phyloP scores from a whole-genome alignment of 2,113 vertebrate species.

The Solea senegalensis region DNA sequence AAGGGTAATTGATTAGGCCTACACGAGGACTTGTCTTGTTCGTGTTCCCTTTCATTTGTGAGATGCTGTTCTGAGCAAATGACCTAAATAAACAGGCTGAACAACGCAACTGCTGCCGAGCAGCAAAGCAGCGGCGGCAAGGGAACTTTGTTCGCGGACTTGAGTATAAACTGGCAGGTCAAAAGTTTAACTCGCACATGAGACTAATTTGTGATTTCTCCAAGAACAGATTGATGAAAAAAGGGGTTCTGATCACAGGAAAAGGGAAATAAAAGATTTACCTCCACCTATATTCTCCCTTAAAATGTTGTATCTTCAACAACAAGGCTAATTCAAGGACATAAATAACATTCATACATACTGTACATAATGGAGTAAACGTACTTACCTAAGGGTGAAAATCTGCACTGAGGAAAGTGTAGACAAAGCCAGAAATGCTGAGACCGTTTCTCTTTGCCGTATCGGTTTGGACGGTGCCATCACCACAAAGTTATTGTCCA shows the following conservation, averaged over 20 bases:
- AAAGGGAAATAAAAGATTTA: neutral
- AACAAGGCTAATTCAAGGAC: too few relatives aligned
- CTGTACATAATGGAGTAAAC: neutral
- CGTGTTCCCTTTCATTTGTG: neutral
- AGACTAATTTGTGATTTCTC: conserved; percentile 16
- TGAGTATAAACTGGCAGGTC: conserved; percentile 21
- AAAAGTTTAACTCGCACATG: conserved; percentile 28
- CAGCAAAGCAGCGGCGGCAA: conserved; percentile 23
- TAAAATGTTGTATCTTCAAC: too few relatives aligned
- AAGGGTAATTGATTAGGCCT: neutral
- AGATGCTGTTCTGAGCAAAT: conserved; percentile 10
- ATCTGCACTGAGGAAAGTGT: conserved; percentile 87
- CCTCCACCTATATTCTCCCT: too few relatives aligned
- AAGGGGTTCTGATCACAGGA: neutral
- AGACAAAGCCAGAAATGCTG: conserved; percentile 84
- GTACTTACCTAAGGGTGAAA: conserved; percentile 90
- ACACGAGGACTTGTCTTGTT: neutral
- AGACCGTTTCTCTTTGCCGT: conserved; percentile 89
- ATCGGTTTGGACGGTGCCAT: conserved; percentile 90
- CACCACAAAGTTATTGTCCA: conserved; percentile 87
- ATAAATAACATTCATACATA: too few relatives aligned
- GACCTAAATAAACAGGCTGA: conserved; percentile 25
- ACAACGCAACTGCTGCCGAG: neutral
- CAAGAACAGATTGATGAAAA: conserved; percentile 32
- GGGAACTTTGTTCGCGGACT: conserved; percentile 4